Evolutionary conservation across 2,888 invertebrate species (phyloP).

Genomic region (Agrotis clavis): DNA sequence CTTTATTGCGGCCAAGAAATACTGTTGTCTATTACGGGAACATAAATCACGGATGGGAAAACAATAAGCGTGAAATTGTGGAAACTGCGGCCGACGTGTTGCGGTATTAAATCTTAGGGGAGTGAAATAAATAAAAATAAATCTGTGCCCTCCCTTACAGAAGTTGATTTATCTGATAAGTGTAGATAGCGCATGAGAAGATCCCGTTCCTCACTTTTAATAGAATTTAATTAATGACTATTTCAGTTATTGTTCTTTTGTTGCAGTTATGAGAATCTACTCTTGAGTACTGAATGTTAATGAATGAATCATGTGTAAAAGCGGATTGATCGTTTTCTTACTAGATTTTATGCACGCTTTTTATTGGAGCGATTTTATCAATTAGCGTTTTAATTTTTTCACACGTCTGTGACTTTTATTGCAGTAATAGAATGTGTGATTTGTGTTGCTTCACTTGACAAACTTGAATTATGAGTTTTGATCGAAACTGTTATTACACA

Average conservation of each 20-base stretch:
- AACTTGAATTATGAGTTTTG: conserved; percentile 14
- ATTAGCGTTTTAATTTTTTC: conserved; percentile 56
- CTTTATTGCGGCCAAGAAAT: conserved; percentile 90
- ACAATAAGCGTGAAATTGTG: conserved; percentile 92
- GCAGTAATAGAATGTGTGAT: conserved; percentile 27
- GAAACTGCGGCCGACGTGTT: conserved; percentile 89
- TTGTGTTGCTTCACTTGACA: conserved; percentile 35
- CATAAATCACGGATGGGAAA: conserved; percentile 91
- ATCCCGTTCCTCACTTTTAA: conserved; percentile 69
- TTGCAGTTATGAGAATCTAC: conserved; percentile 66
- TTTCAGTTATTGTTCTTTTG: conserved; percentile 69
- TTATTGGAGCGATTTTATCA: conserved; percentile 45
- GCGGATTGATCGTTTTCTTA: conserved; percentile 62
- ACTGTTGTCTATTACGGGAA: conserved; percentile 88
- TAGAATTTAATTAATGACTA: conserved; percentile 78
- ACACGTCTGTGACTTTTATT: conserved; percentile 43
- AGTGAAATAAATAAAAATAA: conserved; percentile 91
- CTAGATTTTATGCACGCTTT: conserved; percentile 49
- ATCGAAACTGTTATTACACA: conserved; percentile 17
- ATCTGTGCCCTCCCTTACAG: conserved; percentile 85
- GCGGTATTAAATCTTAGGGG: conserved; percentile 90
- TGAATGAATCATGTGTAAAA: conserved; percentile 61
- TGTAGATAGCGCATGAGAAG: conserved; percentile 65
- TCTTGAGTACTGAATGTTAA: conserved; percentile 58
- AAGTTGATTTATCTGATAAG: conserved; percentile 87